Evolutionary conservation across 2,888 invertebrate genomes (phyloP), one percentile per base, ranked within the genome.

Genomic region (Tinea semifulvella): DNA sequence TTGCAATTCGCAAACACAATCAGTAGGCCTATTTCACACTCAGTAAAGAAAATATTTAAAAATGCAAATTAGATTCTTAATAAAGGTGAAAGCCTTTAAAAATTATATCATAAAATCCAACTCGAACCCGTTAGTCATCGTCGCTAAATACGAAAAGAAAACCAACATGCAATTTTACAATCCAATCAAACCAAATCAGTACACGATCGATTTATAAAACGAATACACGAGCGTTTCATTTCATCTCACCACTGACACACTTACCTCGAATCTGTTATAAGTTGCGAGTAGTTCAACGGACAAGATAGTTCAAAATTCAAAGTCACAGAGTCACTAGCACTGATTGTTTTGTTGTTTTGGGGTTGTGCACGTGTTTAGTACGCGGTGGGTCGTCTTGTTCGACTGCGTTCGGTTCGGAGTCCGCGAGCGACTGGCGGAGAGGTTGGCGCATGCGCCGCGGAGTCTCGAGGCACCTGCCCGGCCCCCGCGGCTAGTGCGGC

Each of bases 371-470:
- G 75, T 79, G 77, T 79, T 71, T 64, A 19, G 20, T 22, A 10
- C 13, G 38, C 38, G 38, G 20, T 40, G 22, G 22, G 18, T 18
- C 18, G 18, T 16, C 10, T 11, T 49, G 55, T 56, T 56, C 52
- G 52, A 52, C 53, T 63, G 65, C 68, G 69, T 72, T 70, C 61
- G 60, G 56, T 67, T 66, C 65, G 65, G 58, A 52, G 62, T 63
- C 61, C 75, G 75, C 73, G 75, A 58, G 62, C 68, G 72, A 77
- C 79, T 79, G 75, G 68, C 22, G 13, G 3, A 19, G 40, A 40
- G 31, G 31, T 14, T 16, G 16, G 28, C 20, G 17, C 6, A 18
- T 76, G 77, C 79, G 76, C 75, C 79, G 71, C 63, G 58, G 66
- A 68, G 79, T 79, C 79, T 77, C 43, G 28, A 13, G 17, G 26